A percentile compares a stretch with the other conserved stretches of the same genome.
phyloP scores from a whole-genome alignment of 2,113 vertebrate species.

The Ictalurus punctatus region DNA sequence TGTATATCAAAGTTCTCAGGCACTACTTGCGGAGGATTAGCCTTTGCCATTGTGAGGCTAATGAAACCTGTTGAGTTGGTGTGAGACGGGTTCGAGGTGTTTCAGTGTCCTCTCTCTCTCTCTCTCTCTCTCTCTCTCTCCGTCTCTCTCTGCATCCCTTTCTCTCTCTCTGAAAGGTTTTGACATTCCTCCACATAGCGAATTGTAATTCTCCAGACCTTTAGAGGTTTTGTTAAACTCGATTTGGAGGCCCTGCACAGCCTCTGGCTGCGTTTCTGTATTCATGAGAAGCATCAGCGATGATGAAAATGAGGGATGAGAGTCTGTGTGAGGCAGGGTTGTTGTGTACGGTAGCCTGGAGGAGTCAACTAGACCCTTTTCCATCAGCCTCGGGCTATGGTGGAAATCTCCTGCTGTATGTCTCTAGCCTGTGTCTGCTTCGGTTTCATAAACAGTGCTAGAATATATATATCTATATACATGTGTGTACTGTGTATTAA shows the following conservation, averaged over 20 bases:
- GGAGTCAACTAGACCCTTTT: constrained; percentile 12
- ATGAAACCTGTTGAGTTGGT: constrained; percentile 22
- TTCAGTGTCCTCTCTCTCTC: neutral
- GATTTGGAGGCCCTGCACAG: constrained; percentile 1
- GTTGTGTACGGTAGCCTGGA: constrained; percentile 31
- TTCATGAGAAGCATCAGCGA: neutral
- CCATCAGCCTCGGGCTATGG: constrained; percentile 2
- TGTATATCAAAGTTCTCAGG: constrained; percentile 19
- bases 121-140: constrained; percentile 9
- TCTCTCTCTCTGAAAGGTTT: neutral
- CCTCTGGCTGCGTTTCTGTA: neutral
- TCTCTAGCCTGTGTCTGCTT: neutral
- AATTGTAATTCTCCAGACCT: constrained; percentile 30
- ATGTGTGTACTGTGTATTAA: neutral
- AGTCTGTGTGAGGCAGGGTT: constrained; percentile 7
- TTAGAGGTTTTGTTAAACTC: constrained; percentile 29
- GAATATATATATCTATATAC: neutral
- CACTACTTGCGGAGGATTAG: constrained; percentile 24
- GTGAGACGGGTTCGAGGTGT: neutral
- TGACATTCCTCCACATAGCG: neutral
- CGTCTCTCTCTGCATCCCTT: neutral
- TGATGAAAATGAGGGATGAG: constrained; percentile 21
- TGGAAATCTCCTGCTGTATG: constrained; percentile 12
- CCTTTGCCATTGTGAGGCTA: constrained; percentile 36
- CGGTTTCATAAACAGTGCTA: neutral